Conservation (phyloP, 2,113 vertebrate species). For the Sterrhoptilus dennistouni region DNA sequence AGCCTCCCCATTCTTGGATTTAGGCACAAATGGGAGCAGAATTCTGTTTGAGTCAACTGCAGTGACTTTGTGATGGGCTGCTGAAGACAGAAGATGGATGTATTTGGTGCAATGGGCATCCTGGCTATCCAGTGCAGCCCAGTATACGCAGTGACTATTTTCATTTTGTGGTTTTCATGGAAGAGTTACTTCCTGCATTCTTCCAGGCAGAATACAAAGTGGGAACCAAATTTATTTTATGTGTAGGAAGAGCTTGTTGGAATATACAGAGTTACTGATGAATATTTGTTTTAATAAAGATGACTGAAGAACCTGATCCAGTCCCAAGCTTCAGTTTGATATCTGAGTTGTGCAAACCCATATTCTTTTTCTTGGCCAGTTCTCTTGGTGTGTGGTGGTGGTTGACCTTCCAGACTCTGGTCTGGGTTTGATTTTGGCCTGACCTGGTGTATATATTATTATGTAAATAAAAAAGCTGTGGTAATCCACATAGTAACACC, state of each 20-base stretch:
- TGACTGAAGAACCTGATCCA: not conserved
- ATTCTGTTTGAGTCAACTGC: not conserved
- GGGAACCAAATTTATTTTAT: not conserved
- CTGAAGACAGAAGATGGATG: not conserved
- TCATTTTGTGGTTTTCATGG: not conserved
- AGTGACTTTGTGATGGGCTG: not conserved
- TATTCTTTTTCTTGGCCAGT: not conserved
- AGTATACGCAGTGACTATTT: not conserved
- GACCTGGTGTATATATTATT: not conserved
- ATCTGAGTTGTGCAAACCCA: not conserved
- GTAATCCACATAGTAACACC: not conserved
- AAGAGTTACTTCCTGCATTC: not conserved
- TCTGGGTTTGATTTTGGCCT: not conserved
- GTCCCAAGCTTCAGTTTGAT: not conserved
- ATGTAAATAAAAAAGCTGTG: not conserved
- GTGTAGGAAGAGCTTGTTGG: not conserved
- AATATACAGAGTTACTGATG: not conserved
- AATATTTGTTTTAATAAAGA: not conserved
- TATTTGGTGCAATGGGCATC: not conserved
- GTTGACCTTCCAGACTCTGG: not conserved
- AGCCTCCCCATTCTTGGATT: not conserved
- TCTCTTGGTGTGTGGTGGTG: not conserved
- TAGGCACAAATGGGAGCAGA: not conserved
- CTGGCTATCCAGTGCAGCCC: not conserved
- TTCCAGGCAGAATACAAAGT: not conserved